Conservation (phyloP, 64 coral and sea anemone species). For the Dendrophyllia cribrosa region DNA sequence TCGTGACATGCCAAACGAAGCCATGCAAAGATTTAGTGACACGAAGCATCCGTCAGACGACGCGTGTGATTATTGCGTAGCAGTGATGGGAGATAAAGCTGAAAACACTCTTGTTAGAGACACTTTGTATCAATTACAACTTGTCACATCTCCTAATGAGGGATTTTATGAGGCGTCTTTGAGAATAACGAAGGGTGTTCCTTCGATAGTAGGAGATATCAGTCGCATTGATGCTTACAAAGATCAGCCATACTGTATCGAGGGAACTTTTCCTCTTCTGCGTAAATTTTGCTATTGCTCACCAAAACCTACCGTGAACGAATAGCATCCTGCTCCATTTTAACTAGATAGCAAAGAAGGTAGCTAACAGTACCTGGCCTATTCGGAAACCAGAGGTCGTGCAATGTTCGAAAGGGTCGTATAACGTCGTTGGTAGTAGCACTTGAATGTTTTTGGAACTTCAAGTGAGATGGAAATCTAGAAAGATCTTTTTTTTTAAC, state of each 20-base stretch:
- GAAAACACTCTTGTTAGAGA: not conserved
- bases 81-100: not conserved
- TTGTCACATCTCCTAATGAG: not conserved
- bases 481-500: no score
- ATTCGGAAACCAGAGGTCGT: no score
- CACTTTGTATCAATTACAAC: conserved; percentile 51
- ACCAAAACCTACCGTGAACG: no score
- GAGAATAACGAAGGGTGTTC: conserved; percentile 5
- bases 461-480: no score
- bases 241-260: conserved; percentile 35
- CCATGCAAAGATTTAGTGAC: conserved; percentile 14
- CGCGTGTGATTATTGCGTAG: conserved; percentile 16
- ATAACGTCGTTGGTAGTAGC: no score
- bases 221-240: conserved; percentile 42
- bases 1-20: conserved; percentile 36
- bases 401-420: no score
- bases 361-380: no score
- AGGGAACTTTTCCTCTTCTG: not conserved
- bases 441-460: no score
- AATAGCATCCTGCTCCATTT: no score
- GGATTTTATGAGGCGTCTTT: conserved; percentile 46
- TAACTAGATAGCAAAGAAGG: no score
- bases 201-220: conserved; percentile 13
- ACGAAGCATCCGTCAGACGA: not conserved
- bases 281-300: conserved; percentile 50